phyloP scores from a whole-genome alignment of 1,140 invertebrate genomes.

The Diplogasteroides magnus region DNA sequence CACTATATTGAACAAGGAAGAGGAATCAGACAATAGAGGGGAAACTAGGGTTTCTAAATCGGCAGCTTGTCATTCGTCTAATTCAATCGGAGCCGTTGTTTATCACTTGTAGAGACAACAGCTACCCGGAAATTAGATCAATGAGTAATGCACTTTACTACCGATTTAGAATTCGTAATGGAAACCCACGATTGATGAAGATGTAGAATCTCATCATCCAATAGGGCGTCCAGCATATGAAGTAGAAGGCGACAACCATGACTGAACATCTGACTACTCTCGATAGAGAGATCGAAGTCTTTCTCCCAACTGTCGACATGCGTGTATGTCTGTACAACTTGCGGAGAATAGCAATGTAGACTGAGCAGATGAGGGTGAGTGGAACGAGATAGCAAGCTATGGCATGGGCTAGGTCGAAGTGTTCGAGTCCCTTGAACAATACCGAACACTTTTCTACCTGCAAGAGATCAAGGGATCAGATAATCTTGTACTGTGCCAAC shows the following conservation, averaged over 20 bases:
- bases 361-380: constrained; percentile 39
- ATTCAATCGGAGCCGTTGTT: too few relatives aligned
- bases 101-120: too few relatives aligned
- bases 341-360: constrained; percentile 43
- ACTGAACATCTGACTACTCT: constrained; percentile 50
- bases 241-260: constrained; percentile 50
- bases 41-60: too few relatives aligned
- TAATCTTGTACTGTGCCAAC: neutral
- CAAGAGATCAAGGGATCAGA: neutral
- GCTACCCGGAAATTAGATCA: too few relatives aligned
- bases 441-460: neutral
- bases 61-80: too few relatives aligned
- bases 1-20: too few relatives aligned
- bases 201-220: constrained; percentile 33
- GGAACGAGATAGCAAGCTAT: constrained; percentile 43
- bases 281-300: constrained; percentile 41
- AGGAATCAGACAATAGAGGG: too few relatives aligned
- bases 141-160: too few relatives aligned
- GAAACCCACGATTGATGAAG: constrained; percentile 20
- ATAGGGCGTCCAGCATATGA: constrained; percentile 52
- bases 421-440: neutral
- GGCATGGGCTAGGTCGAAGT: constrained; percentile 38
- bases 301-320: constrained; percentile 38
- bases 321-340: constrained; percentile 44
- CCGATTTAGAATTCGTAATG: too few relatives aligned